Base-by-base conservation (phyloP, 2,888 invertebrate species). In the Mimachlamys varia region DNA sequence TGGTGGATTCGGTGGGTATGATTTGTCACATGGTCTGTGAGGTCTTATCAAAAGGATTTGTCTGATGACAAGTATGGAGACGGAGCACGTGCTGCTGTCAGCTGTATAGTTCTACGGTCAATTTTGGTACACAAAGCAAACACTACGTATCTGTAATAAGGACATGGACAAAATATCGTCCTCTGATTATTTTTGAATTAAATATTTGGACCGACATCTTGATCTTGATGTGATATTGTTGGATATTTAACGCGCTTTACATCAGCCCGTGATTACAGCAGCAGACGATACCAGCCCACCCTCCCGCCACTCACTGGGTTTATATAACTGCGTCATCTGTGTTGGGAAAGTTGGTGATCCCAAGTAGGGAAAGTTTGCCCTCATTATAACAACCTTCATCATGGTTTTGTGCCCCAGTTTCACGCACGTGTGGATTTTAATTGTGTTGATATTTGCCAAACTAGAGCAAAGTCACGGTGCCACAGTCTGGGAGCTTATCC, bases 351-450 rank as follows among this genome's bases (percentile, higher is more conserved):
- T 76, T 33, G 33, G 44, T 76, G 22, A 13, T 76, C 27, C 15
- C 27, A 5, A 76, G 2, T 0, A 10, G 17, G 22, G 7, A 76
- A 27, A 76, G 27, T 33, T 33, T 15, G 33, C 33, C 10, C 76
- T 27, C 76, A 15, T 27, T 27, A 33, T 33, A 76, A 76, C 33
- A 33, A 76, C 33, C 33, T 33, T 33, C 76, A 33, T 13, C 27
- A 76, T 76, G 76, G 76, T 33, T 33, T 27, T 33, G 76, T 76
- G 76, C 27, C 76, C 33, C 27, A 33, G 33, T 76, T 76, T 76
- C 33, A 76, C 76, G 33, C 76, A 76, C 76, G 76, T 76, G 76
- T 76, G 76, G 76, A 76, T 27, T 76, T 33, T 76, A 76, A 33
- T 76, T 76, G 76, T 76, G 76, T 76, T 76, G 22, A 76, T 76